Percentiles rank a stretch among this genome's conserved stretches.
Conservation (phyloP, 2,797 vertebrate genomes). For the Darevskia nairensis region DNA sequence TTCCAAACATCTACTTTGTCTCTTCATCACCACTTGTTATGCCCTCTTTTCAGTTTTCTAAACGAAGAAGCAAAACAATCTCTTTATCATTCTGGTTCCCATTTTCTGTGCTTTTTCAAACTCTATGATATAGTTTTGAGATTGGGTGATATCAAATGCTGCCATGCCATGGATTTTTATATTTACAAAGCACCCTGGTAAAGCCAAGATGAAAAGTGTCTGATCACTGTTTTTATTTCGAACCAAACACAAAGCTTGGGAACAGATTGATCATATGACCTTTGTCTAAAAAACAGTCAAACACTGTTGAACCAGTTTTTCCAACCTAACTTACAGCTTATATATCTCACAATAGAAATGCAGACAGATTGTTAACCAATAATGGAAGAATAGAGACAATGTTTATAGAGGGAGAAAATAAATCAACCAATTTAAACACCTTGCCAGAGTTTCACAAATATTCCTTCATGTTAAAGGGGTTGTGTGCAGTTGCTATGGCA, state of each 20-base stretch:
- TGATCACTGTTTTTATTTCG: neutral
- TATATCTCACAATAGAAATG: neutral
- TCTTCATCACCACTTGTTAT: neutral
- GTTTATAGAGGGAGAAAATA: neutral
- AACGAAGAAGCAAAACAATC: neutral
- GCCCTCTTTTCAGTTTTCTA: neutral
- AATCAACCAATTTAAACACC: neutral
- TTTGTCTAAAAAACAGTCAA: neutral
- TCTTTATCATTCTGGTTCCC: neutral
- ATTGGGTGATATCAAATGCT: neutral
- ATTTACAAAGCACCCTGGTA: neutral
- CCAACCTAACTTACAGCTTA: neutral
- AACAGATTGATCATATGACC: neutral
- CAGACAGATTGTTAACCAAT: neutral
- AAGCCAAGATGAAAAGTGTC: neutral
- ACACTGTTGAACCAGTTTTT: neutral
- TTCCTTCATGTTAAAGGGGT: conserved; percentile 16
- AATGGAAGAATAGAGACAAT: neutral
- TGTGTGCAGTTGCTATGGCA: conserved; percentile 20
- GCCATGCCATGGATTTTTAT: neutral
- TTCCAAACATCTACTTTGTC: neutral
- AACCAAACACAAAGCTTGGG: neutral
- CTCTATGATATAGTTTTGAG: neutral
- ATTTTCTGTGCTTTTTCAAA: neutral
- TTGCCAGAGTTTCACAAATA: neutral